These are phyloP conservation scores for Psittacara wagleri DNA, from an alignment of 2,113 vertebrate species.

Conservation along the genomic window DNA sequence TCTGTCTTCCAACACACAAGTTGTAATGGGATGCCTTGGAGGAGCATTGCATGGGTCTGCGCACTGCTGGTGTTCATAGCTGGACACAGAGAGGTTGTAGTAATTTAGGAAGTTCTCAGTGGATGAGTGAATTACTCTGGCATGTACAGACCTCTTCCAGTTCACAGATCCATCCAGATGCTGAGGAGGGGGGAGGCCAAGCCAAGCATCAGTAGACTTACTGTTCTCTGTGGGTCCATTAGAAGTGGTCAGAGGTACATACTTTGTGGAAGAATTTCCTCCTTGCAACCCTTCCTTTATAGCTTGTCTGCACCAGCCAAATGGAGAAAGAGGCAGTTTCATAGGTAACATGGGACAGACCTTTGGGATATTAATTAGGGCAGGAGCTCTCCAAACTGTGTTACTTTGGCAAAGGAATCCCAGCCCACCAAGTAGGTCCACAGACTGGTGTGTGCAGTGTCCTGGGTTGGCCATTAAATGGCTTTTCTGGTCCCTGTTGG, in stretches of 20 bases:
- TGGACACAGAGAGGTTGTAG: not conserved
- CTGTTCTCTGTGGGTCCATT: not conserved
- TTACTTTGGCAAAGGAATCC: not conserved
- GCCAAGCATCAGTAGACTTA: not conserved
- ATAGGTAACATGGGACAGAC: not conserved
- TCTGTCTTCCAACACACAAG: not conserved
- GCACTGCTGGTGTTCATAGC: not conserved
- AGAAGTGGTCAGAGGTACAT: not conserved
- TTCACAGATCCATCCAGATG: not conserved
- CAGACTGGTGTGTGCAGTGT: not conserved
- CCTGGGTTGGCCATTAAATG: not conserved
- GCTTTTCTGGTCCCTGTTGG: not conserved
- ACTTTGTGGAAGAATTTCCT: not conserved
- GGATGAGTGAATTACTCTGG: not conserved
- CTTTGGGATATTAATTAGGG: not conserved
- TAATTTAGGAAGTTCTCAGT: not conserved
- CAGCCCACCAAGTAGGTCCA: not conserved
- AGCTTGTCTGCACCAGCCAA: not conserved
- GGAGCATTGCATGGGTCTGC: rapidly evolving
- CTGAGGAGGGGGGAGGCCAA: not conserved
- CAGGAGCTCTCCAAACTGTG: not conserved
- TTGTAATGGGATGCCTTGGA: not conserved
- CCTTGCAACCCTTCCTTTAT: not conserved
- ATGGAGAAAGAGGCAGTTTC: not conserved
- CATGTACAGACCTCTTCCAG: not conserved